A percentile compares a stretch with the other conserved stretches of the same genome.
Conservation (phyloP, 2,113 vertebrate species). For the Atlantisia rogersi region DNA sequence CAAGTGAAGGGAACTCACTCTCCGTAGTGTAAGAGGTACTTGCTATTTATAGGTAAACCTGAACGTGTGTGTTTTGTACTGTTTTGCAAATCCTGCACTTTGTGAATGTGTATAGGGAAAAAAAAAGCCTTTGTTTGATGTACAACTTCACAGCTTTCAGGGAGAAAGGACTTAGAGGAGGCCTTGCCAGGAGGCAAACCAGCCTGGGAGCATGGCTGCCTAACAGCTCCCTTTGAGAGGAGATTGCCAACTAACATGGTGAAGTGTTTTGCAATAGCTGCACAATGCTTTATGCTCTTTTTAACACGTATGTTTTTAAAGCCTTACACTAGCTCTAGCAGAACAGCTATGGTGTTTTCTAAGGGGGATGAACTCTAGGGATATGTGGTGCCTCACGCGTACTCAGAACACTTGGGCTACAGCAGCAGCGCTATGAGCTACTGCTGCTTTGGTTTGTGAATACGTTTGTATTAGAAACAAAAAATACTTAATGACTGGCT, state of each 20-base stretch:
- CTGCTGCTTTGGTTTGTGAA: not conserved
- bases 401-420: not conserved
- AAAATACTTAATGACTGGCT: not conserved
- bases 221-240: not conserved
- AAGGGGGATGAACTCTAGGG: not conserved
- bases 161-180: not conserved
- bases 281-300: conserved; percentile 44
- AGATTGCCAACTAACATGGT: not conserved
- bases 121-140: not conserved
- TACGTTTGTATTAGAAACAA: not conserved
- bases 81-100: not conserved
- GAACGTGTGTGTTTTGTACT: not conserved
- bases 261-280: conserved; percentile 24
- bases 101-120: not conserved
- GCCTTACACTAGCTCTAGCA: conserved; percentile 13
- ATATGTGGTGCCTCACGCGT: not conserved
- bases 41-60: not conserved
- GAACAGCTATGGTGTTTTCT: not conserved
- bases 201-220: not conserved
- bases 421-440: not conserved
- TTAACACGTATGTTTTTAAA: conserved; percentile 42
- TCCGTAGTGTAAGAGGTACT: not conserved
- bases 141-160: conserved; percentile 11
- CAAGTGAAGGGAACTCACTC: not conserved
- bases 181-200: not conserved